Base-by-base conservation (phyloP, 2,797 vertebrate genomes). In the Cirrhinus molitorella region DNA sequence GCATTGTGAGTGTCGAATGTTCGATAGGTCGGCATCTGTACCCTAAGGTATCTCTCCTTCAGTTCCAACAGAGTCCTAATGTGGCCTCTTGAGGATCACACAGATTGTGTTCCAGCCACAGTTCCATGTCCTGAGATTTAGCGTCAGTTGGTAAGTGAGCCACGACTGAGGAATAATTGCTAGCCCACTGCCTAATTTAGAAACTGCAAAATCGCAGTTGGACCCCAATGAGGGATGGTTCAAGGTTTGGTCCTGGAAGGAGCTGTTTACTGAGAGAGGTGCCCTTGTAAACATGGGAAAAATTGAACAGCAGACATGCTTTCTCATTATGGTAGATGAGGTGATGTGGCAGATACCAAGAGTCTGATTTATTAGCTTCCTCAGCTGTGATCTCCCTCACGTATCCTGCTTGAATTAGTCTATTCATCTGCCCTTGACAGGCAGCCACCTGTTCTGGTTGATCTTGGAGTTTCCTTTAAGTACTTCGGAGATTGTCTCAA, bases 311-410 rank as follows among this genome's bases (percentile, higher is more conserved):
- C 16, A 82, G 28, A 16, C 31, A 1, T 17, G 51, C 23, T n/a
- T 81, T 72, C 2, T 17, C 25, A 59, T 83, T 67, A 31, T 83
- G 81, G 1, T 37, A 4, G 10, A 53, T 21, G 5, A 83, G 63
- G 37, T 75, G 72, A n/a, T 83, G 40, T 9, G 40, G 73, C 28
- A 75, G 65, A 37, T 73, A 65, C 25, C 80, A 83, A 5, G n/a
- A 10, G 7, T 59, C 23, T 4, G 57, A 61, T 23, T 51, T 6
- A 11, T 19, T 23, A 11, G n/a, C 57, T 5, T 31, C 31, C 9
- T 28, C 19, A 25, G 57, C 57, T 0, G 43, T 12, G 31, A 83
- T 43, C 9, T 16, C 7, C 17, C 14, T 45, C 4, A 55, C 47
- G 57, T 84, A 71, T 7, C 73, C 81, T 13, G 16, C 25, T 25